These are phyloP conservation scores for Neuroterus valhalla DNA, from an alignment of 1,140 invertebrate genomes.

Conservation along the genomic window DNA sequence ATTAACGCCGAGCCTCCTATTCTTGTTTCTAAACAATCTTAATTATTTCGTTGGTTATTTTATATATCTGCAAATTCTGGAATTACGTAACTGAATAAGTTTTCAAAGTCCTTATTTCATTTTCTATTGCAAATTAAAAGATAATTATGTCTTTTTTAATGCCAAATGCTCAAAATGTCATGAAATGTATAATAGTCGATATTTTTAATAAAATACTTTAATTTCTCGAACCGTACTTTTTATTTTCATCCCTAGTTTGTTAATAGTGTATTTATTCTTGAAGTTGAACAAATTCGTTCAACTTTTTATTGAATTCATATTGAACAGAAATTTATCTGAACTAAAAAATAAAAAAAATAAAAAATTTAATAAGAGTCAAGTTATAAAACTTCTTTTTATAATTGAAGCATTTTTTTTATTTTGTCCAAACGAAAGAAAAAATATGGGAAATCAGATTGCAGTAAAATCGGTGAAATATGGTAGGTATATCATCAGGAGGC, in stretches of 20 bases:
- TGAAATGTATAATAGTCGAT: no score
- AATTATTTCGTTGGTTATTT: constrained; percentile 3
- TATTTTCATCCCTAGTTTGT: no score
- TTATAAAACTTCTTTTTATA: background rate
- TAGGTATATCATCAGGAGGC: constrained; percentile 5
- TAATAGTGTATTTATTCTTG: no score
- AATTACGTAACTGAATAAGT: background rate
- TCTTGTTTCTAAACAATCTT: constrained; percentile 1
- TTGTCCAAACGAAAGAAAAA: background rate
- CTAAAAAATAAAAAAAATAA: no score
- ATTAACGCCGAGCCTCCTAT: constrained; percentile 44
- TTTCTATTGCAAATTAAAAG: no score
- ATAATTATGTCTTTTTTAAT: no score
- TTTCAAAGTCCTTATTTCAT: background rate
- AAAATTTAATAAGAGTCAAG: background rate
- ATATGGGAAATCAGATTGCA: background rate
- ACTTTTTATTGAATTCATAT: no score
- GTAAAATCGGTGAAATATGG: background rate
- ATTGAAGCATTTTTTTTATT: constrained; percentile 6
- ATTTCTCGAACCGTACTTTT: no score
- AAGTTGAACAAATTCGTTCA: no score
- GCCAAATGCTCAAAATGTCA: no score
- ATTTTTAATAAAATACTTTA: no score
- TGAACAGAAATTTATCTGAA: background rate
- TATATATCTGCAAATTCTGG: background rate